phyloP scores from a whole-genome alignment of 2,113 vertebrate genomes.

The Trematomus loennbergii region DNA sequence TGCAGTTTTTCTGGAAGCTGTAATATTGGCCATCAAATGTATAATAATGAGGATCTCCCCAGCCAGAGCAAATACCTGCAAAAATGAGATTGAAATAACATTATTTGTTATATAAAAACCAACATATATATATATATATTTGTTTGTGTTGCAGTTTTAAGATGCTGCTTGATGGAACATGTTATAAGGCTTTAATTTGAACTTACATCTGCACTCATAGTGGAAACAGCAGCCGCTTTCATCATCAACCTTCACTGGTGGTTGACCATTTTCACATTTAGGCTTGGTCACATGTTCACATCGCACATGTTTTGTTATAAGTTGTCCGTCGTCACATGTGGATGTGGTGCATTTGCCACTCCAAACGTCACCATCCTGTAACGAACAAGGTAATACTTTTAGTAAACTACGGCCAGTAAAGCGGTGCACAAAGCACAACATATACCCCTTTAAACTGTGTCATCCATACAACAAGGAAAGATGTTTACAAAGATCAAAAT shows the following conservation, averaged over 20 bases:
- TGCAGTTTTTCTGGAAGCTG: constrained; percentile 92
- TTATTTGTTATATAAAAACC: background rate
- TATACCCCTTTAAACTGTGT: background rate
- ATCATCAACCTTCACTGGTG: constrained; percentile 82
- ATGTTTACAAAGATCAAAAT: background rate
- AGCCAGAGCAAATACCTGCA: constrained; percentile 91
- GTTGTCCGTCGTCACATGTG: constrained; percentile 79
- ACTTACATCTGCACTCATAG: constrained; percentile 93
- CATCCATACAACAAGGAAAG: background rate
- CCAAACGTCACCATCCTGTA: constrained; percentile 87
- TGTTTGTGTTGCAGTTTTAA: background rate
- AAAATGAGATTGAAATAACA: constrained; percentile 14
- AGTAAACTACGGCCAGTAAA: background rate
- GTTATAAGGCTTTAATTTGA: background rate
- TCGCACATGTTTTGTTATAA: constrained; percentile 14
- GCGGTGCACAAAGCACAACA: background rate
- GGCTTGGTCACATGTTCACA: constrained; percentile 76
- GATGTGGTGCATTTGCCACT: constrained; percentile 82
- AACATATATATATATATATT: background rate
- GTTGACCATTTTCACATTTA: constrained; percentile 84
- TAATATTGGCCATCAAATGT: constrained; percentile 95
- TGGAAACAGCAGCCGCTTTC: constrained; percentile 85
- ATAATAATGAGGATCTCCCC: constrained; percentile 93
- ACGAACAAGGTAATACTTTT: constrained; percentile 29
- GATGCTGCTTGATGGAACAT: constrained; percentile 10